Evolutionary conservation across 2,797 vertebrate species (phyloP).

Genomic region (Rhodeus uyekii): DNA sequence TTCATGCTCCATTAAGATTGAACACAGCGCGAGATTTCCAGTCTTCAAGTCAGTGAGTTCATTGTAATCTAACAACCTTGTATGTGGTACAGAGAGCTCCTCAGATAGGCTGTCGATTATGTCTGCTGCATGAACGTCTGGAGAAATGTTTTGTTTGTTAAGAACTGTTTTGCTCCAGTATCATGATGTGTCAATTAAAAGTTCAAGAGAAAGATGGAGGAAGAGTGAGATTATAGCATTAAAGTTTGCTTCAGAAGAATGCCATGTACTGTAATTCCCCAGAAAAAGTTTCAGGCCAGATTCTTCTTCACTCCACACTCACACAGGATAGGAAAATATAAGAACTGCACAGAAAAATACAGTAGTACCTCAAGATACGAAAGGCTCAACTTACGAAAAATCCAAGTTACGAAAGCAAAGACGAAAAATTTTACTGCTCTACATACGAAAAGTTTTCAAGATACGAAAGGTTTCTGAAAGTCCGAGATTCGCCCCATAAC

Average conservation of each 20-base stretch:
- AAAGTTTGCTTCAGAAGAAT: slow-evolving; percentile 1
- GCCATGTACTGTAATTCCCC: not conserved
- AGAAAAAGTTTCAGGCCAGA: not conserved
- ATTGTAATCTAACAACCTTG: slow-evolving; percentile 51
- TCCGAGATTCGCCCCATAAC: no score
- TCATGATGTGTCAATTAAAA: slow-evolving; percentile 34
- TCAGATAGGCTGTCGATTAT: slow-evolving; percentile 30
- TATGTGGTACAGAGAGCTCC: slow-evolving; percentile 27
- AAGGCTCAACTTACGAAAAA: no score
- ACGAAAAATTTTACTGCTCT: no score
- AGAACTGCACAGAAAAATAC: not conserved
- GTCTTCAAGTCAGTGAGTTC: slow-evolving; percentile 30
- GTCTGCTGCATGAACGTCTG: not conserved
- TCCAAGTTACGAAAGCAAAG: no score
- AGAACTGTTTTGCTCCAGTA: slow-evolving; percentile 24
- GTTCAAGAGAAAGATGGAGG: not conserved
- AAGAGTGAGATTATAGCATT: not conserved
- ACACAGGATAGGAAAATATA: not conserved
- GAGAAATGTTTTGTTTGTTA: slow-evolving; percentile 35
- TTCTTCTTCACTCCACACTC: not conserved
- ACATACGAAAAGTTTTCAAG: no score
- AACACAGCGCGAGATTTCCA: slow-evolving; percentile 40
- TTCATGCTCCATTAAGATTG: slow-evolving; percentile 52
- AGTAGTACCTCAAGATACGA: no score
- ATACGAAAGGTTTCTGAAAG: no score